Conservation (phyloP, 2,797 vertebrate species). For the Carapus acus region DNA sequence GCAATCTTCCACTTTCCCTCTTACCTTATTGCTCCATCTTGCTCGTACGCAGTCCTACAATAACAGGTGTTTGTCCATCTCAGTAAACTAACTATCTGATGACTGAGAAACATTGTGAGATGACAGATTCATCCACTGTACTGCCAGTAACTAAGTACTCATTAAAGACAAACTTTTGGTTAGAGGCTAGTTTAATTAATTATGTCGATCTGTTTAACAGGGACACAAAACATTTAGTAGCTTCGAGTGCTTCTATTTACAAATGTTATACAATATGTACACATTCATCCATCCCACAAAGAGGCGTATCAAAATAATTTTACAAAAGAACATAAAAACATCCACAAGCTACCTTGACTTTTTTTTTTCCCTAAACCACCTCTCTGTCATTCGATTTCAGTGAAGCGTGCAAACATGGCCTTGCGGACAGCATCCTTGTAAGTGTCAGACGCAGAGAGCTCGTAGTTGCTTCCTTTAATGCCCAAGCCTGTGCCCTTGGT, state of each 20-base stretch:
- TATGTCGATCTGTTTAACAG: constrained; percentile 6
- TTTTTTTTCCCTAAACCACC: background rate
- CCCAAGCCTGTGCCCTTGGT: constrained; percentile 86
- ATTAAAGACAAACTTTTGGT: no score
- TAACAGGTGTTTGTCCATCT: no score
- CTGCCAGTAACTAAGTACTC: no score
- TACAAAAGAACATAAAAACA: background rate
- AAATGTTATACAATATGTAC: constrained; percentile 45
- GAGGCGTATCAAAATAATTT: constrained; percentile 18
- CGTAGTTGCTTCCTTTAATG: constrained; percentile 85
- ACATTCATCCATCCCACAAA: constrained; percentile 17
- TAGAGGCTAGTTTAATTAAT: constrained; percentile 23
- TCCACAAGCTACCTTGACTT: constrained; percentile 1
- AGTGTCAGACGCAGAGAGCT: constrained; percentile 82
- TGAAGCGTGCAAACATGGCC: constrained; percentile 91
- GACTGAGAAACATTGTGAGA: no score
- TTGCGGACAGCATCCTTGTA: constrained; percentile 90
- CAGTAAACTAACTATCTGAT: no score
- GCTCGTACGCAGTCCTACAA: no score
- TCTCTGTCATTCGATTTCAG: constrained; percentile 78
- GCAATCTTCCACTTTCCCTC: no score
- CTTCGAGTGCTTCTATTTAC: constrained; percentile 27
- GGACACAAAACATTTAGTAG: constrained; percentile 20
- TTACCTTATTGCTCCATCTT: no score
- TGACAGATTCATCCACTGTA: no score